Conservation (phyloP, 2,797 vertebrate genomes). For the Threskiornis aethiopicus region DNA sequence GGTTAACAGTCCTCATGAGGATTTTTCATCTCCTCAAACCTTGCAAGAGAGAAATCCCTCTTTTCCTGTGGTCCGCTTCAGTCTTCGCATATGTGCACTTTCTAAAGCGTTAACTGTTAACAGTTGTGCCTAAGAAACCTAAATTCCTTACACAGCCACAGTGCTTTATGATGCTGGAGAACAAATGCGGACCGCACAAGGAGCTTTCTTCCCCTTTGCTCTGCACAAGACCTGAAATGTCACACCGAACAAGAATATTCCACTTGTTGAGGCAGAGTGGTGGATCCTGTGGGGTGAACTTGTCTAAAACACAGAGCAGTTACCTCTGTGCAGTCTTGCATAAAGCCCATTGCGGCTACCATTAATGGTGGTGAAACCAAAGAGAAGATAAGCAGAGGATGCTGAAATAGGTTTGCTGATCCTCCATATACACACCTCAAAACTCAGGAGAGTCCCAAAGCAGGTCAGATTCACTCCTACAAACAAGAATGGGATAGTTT, state of each 20-base stretch:
- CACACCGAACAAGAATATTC: background rate
- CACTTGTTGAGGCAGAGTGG: background rate
- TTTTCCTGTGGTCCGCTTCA: slow-evolving; percentile 39
- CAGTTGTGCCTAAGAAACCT: slow-evolving; percentile 34
- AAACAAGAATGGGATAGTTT: background rate
- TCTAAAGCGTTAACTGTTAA: slow-evolving; percentile 28
- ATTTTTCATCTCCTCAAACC: slow-evolving; percentile 26
- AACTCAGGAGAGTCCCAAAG: background rate
- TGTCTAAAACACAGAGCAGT: background rate
- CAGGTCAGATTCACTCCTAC: background rate
- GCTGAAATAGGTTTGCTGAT: background rate
- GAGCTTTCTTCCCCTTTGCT: background rate
- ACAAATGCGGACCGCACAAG: background rate
- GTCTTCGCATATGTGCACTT: slow-evolving; percentile 26
- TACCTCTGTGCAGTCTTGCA: background rate
- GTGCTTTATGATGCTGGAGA: background rate
- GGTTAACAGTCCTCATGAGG: slow-evolving; percentile 8
- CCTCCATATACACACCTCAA: background rate
- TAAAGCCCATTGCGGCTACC: background rate
- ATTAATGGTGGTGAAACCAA: background rate
- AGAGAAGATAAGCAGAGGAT: background rate
- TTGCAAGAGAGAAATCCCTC: slow-evolving; percentile 38
- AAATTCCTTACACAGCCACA: slow-evolving; percentile 2
- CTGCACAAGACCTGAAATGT: background rate
- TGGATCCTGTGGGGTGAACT: background rate